phyloP scores from a whole-genome alignment of 2,888 invertebrate genomes.

The Hyles lineata region DNA sequence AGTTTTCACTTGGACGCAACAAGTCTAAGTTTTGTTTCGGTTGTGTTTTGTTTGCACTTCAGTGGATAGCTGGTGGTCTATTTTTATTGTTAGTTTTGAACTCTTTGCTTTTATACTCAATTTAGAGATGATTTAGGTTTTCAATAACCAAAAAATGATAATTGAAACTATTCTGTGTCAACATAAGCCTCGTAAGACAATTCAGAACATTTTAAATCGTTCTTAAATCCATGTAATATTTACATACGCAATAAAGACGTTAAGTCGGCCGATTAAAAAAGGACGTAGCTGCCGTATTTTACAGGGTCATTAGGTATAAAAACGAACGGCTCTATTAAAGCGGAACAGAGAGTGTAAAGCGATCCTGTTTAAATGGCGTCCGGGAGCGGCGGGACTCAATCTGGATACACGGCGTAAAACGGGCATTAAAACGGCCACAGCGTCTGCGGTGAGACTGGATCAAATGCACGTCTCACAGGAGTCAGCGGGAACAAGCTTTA shows the following conservation, averaged over 20 bases:
- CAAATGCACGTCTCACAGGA: conserved; percentile 31
- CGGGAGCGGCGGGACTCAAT: conserved; percentile 63
- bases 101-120: background rate
- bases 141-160: background rate
- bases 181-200: background rate
- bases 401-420: conserved; percentile 75
- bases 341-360: conserved; percentile 73
- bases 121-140: background rate
- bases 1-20: conserved; percentile 69
- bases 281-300: conserved; percentile 59
- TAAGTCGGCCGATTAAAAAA: conserved; percentile 33
- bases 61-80: conserved; percentile 17
- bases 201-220: background rate
- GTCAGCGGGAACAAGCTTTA: conserved; percentile 38
- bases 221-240: conserved; percentile 1
- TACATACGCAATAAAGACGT: conserved; percentile 40
- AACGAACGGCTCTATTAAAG: conserved; percentile 73
- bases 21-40: conserved; percentile 67
- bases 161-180: background rate
- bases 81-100: conserved; percentile 31
- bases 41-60: conserved; percentile 58
- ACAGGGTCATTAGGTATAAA: conserved; percentile 75
- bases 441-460: conserved; percentile 54
- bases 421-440: conserved; percentile 64
- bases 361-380: conserved; percentile 68